Percentiles rank a stretch among this genome's conserved stretches.
Evolutionary conservation across 2,888 invertebrate genomes (phyloP).

Genomic region (Nephrotoma appendiculata): DNA sequence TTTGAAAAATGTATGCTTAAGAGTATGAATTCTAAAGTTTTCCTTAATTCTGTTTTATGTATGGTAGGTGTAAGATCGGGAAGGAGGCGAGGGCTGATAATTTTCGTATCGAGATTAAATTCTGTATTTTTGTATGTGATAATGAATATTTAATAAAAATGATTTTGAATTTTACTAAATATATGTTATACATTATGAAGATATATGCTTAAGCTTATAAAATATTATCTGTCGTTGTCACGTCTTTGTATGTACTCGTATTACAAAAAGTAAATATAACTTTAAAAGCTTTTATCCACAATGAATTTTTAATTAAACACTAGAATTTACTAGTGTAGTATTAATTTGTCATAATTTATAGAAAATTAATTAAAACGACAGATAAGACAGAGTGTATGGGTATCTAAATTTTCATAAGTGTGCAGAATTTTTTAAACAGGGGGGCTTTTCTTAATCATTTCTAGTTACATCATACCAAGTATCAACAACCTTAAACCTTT

Average conservation of each 20-base stretch:
- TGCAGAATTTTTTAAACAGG: too few species aligned
- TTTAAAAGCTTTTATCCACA: neutral
- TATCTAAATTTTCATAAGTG: too few species aligned
- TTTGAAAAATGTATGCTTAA: neutral
- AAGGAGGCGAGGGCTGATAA: neutral
- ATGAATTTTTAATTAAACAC: neutral
- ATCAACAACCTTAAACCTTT: too few species aligned
- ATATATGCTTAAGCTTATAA: neutral
- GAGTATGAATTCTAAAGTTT: neutral
- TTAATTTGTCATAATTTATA: neutral
- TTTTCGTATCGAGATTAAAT: neutral
- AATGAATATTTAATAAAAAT: neutral
- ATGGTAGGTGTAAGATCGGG: neutral
- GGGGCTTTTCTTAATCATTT: too few species aligned
- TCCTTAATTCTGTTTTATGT: neutral
- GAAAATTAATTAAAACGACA: neutral
- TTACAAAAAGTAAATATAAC: neutral
- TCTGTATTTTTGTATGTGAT: neutral
- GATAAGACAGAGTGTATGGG: neutral
- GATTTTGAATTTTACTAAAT: neutral
- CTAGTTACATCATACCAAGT: too few species aligned
- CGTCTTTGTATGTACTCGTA: neutral
- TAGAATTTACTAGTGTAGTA: neutral
- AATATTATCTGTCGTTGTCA: neutral
- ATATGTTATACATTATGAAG: neutral